Evolutionary conservation across 2,888 invertebrate species (phyloP).

Genomic region (Ennomos quercinarius): DNA sequence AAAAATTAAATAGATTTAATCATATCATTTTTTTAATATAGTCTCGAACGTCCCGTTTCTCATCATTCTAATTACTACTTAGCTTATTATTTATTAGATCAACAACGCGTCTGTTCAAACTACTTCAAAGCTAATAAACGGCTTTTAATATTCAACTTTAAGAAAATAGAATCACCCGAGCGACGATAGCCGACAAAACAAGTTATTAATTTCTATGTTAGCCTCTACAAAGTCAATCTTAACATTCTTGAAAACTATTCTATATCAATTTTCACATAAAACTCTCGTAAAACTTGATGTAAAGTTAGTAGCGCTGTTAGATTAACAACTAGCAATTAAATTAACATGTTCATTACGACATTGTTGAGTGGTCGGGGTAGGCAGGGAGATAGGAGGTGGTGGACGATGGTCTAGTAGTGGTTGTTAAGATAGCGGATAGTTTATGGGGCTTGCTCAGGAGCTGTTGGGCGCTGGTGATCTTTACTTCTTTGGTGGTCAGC

Average conservation of each 20-base stretch:
- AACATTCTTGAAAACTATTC: conserved; percentile 22
- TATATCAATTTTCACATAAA: conserved; percentile 36
- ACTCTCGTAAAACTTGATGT: conserved; percentile 48
- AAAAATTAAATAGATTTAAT: too few relatives aligned
- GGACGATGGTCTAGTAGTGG: conserved; percentile 15
- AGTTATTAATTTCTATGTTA: conserved; percentile 26
- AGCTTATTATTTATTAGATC: neutral
- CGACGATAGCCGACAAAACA: conserved; percentile 32
- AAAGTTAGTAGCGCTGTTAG: conserved; percentile 55
- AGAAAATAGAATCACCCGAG: conserved; percentile 8
- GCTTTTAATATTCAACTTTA: conserved; percentile 23
- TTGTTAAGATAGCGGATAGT: conserved; percentile 25
- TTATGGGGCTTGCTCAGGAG: conserved; percentile 10
- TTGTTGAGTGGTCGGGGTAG: conserved; percentile 19
- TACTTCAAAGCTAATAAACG: conserved; percentile 8
- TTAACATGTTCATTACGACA: conserved; percentile 48
- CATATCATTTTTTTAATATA: too few relatives aligned
- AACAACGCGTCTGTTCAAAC: neutral
- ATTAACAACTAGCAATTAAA: conserved; percentile 64
- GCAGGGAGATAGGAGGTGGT: conserved; percentile 24
- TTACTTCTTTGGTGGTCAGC: too few relatives aligned
- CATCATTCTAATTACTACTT: too few relatives aligned
- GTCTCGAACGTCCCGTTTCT: too few relatives aligned
- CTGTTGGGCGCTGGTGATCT: too few relatives aligned
- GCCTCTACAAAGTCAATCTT: conserved; percentile 13